Base-by-base conservation (phyloP, 2,113 vertebrate genomes). In the Dipodomys merriami region DNA sequence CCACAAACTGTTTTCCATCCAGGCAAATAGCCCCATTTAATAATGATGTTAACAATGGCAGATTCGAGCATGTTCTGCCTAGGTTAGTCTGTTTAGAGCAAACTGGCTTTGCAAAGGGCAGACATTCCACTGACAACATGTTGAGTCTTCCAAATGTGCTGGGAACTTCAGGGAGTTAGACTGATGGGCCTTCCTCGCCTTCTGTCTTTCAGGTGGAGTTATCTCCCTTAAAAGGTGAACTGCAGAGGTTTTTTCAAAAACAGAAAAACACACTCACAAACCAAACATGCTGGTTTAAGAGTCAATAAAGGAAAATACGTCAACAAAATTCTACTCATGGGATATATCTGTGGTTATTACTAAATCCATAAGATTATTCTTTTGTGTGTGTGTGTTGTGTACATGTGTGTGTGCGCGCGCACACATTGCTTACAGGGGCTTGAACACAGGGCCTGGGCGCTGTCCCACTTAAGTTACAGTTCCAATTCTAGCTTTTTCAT, bases 211-310 rank as follows among this genome's bases (percentile, higher is more conserved):
- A 86, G 97, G 95, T 97, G 96, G 90, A 97, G 96, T 95, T 96
- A 96, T 96, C 93, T 95, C 93, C 96, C 94, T 97, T 97, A 96
- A 97, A 96, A 97, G 94, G 76, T 97, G 96, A 97, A 97, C 96
- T 96, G 96, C 95, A 97, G 81, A 97, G 96, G 95, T 96, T 96
- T 96, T 97, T 94, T 95, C 91, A 94, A 94, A 95, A 97, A 92
- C 95, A 96, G 93, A 96, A 96, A 96, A 90, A 97, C 78, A 97
- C 85, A 96, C 96, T 96, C 95, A 95, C 96, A 97, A 97, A 97
- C 96, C 96, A 97, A 97, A 95, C 94, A 95, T 88, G 97, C 97
- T 96, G 96, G 96, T 94, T 96, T 97, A 96, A 94, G 90, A 95
- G 94, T 67, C 90, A 95, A 90, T 96, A 94, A 95, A 96, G 93